Percentiles rank a stretch among this genome's conserved stretches.
Conservation (phyloP, 2,113 vertebrate genomes). For the Megaleporinus macrocephalus region DNA sequence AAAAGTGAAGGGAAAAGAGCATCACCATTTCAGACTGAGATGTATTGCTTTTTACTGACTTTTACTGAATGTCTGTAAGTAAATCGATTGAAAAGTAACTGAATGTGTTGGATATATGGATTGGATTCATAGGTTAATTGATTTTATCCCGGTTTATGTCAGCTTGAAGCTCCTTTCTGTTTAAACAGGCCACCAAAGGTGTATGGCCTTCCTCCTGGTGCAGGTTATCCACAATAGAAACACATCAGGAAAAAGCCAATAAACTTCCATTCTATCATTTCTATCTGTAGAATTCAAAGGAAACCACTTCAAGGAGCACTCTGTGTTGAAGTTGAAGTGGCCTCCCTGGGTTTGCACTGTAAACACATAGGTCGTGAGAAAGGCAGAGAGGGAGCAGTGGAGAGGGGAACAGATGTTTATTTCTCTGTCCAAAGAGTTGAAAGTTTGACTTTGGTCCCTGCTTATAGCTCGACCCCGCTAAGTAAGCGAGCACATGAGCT, state of each 20-base stretch:
- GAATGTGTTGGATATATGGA: neutral
- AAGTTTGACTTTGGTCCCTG: neutral
- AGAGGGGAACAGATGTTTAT: conserved; percentile 33
- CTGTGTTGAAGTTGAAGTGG: neutral
- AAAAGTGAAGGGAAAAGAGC: neutral
- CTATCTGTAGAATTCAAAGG: conserved; percentile 33
- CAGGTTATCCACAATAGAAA: neutral
- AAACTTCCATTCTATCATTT: neutral
- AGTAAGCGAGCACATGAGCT: neutral
- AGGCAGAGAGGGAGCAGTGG: conserved; percentile 14
- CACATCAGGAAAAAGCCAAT: neutral
- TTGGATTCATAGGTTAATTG: neutral
- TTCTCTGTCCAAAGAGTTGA: neutral
- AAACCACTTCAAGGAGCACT: conserved; percentile 11
- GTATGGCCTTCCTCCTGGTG: neutral
- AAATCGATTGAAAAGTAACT: neutral
- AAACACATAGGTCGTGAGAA: conserved; percentile 47
- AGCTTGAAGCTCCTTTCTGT: neutral
- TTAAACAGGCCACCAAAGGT: neutral
- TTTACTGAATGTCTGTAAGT: neutral
- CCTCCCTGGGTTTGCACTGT: conserved; percentile 38
- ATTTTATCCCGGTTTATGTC: neutral
- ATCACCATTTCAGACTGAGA: no score
- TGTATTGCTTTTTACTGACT: neutral
- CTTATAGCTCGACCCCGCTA: neutral